Evolutionary conservation across 2,113 vertebrate species (phyloP), one percentile per base, ranked within the genome.

Genomic region (Crotalus horridus): DNA sequence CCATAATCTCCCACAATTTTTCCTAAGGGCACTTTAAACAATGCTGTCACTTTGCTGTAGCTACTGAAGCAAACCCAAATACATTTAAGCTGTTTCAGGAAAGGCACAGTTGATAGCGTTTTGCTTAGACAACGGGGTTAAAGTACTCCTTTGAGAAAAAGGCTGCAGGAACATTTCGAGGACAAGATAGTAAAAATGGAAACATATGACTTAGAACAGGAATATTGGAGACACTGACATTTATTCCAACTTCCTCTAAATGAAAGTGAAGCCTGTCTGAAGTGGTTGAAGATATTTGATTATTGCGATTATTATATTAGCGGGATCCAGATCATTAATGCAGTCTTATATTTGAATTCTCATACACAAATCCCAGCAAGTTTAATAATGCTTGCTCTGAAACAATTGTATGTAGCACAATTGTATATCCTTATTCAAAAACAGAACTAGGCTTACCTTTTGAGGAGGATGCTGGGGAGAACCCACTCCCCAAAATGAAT

Each of bases 81-180:
- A 87, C 26, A 69, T 90, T 69, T 6, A 90, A 3, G 21, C 58
- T 85, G 2, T 4, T 92, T 90, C 93, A 51, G 26, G 33, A 69
- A 91, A 55, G n/a, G 17, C 24, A 29, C 29, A 92, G 55, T 3
- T 26, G 26, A 58, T 8, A 13, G 56, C 3, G 90, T 15, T 92
- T 61, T 93, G 39, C 89, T 85, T 29, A 48, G 61, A 48, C 91
- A 23, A 4, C 46, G 58, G 6, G 1, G 59, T 20, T 24, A 46
- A 93, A 90, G 4, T 15, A 48, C 23, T 56, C 54, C n/a, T 69
- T 53, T 29, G 20, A 95, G 89, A n/a, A 20, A 89, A 53, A 64
- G 54, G 13, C 1, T 0, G 2, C 20, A 13, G 33, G 12, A 88
- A n/a, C 12, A 0, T 81, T 1, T 0, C 8, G 7, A 0, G 4